Conservation (phyloP, 1,140 invertebrate species). For the Aphelenchoides besseyi region DNA sequence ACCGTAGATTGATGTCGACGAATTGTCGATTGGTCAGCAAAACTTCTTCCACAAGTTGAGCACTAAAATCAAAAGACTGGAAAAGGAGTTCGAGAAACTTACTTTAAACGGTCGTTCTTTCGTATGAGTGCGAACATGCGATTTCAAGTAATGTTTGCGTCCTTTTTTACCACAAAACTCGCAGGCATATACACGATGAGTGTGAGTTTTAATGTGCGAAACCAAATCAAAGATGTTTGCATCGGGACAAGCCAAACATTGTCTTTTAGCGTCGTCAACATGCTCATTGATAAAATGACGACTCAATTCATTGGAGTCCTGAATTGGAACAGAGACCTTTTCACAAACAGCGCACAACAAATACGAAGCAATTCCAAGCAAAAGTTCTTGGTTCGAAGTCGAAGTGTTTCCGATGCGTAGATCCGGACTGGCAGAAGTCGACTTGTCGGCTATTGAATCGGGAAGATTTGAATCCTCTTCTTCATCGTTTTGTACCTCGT, state of each 20-base stretch:
- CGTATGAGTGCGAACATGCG: constrained; percentile 12
- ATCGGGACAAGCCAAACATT: constrained; percentile 11
- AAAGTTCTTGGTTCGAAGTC: background rate
- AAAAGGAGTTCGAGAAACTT: background rate
- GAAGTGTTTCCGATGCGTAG: background rate
- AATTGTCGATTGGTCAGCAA: constrained; percentile 21
- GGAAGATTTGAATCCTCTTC: background rate
- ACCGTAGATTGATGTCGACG: constrained; percentile 20
- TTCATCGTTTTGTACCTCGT: background rate
- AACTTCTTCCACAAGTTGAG: constrained; percentile 6
- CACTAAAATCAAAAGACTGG: constrained; percentile 10
- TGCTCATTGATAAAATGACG: constrained; percentile 13
- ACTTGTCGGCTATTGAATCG: background rate
- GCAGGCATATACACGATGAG: constrained; percentile 15
- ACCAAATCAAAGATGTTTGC: constrained; percentile 14
- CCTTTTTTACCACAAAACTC: constrained; percentile 21
- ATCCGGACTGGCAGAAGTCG: background rate
- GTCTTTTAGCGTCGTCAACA: constrained; percentile 6
- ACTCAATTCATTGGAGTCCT: constrained; percentile 21
- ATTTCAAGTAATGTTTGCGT: constrained; percentile 16
- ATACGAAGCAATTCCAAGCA: constrained; percentile 18
- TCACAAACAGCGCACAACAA: constrained; percentile 20
- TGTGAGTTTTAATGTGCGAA: constrained; percentile 14
- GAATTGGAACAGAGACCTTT: constrained; percentile 13
- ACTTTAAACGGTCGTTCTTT: constrained; percentile 7